Evolutionary conservation across 2,888 invertebrate genomes (phyloP), one percentile per base, ranked within the genome.

Genomic region (Escarpia spicata): DNA sequence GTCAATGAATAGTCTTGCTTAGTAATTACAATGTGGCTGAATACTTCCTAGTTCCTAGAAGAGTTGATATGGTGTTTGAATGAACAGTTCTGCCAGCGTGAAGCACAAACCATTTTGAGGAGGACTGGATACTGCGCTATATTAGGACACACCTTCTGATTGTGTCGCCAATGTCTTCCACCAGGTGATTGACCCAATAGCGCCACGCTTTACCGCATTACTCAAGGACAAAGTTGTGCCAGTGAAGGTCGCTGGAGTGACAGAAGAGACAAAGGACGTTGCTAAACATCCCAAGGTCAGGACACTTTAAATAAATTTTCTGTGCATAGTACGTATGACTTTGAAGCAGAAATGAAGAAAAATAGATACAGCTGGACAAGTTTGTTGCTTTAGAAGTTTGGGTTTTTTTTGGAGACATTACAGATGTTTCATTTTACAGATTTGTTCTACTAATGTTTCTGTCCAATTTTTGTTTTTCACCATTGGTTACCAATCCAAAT

Each of bases 141-240:
- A 37, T 37, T 37, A 37, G 37, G 37, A 37, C 37, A 37, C 2
- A 4, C 52, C 15, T 6, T 10, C 92, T 31, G 26, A 12, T 31
- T 12, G 31, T 31, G 37, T 93, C n/a, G 90, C 43, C 60, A 37
- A 91, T 43, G 94, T 95, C 96, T 45, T 26, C 60, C 19, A 10
- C 2, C 96, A 98, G 98, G 98, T 99, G 1, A 99, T 99, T 94
- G 99, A 99, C 97, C 99, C 99, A 0, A 97, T 99, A 95, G 99
- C 99, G 0, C 98, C 99, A 1, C 97, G 99, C 52, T 99, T 98
- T 96, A 99, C 99, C 0, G 98, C 99, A 0, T 96, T 99, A 6
- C 97, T 98, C 95, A 96, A 97, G 75, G 95, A 95, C 19, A 94
- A 95, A 52, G 94, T 94, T 19, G 97, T 98, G 0, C 97, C 97